phyloP scores from a whole-genome alignment of 2,888 invertebrate genomes.

The Temnothorax rugatulus region DNA sequence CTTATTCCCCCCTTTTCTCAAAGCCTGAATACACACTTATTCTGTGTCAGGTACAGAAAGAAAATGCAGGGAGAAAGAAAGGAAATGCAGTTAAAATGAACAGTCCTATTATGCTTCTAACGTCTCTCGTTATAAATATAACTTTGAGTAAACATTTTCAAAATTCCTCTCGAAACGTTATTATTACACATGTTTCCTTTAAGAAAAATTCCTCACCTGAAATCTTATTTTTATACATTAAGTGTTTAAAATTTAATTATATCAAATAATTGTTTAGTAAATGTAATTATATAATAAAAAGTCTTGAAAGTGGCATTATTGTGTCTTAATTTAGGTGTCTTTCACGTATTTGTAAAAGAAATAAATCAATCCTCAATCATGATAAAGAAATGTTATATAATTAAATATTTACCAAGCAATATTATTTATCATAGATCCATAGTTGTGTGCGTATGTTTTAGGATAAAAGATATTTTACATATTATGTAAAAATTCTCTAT shows the following conservation, averaged over 20 bases:
- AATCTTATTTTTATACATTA: not conserved
- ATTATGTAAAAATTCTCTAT: not conserved
- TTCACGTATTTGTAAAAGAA: not conserved
- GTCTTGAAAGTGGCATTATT: not conserved
- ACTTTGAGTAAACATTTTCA: slow-evolving; percentile 15
- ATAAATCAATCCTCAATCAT: not conserved
- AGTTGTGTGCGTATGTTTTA: not conserved
- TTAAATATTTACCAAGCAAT: not conserved
- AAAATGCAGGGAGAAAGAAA: slow-evolving; percentile 23
- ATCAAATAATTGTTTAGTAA: not conserved
- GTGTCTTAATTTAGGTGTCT: not conserved
- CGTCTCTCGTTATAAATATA: slow-evolving; percentile 26
- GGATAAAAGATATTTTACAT: not conserved
- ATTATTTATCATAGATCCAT: not conserved
- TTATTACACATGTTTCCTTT: slow-evolving; percentile 1
- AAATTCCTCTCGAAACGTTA: not conserved
- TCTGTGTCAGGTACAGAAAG: slow-evolving; percentile 39
- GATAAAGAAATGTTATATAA: not conserved
- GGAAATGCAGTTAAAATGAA: slow-evolving; percentile 39
- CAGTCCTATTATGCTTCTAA: slow-evolving; percentile 37
- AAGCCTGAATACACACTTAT: slow-evolving; percentile 38
- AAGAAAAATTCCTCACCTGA: not conserved
- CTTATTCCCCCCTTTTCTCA: slow-evolving; percentile 12
- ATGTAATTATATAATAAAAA: slow-evolving; percentile 7
- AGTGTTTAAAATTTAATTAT: slow-evolving; percentile 1